These are phyloP conservation scores for Calvadosia cruxmelitensis DNA, from an alignment of 30 jellyfish, hydroid and myxozoan genomes.

Conservation along the genomic window DNA sequence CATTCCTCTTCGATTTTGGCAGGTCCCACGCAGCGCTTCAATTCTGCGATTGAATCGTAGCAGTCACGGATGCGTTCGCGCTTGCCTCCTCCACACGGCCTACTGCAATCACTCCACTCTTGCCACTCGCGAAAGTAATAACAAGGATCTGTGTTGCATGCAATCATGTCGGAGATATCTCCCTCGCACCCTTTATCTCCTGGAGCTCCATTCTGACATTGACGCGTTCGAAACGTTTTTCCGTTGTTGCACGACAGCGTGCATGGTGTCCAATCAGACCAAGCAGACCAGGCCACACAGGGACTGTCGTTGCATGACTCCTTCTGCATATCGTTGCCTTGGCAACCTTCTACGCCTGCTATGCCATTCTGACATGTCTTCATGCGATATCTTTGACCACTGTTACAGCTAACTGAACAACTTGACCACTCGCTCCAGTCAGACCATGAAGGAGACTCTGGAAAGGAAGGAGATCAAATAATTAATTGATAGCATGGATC, in stretches of 20 bases:
- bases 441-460: too few relatives aligned
- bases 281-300: background rate
- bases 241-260: background rate
- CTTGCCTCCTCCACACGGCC: background rate
- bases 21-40: background rate
- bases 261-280: background rate
- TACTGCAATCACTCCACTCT: background rate
- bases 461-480: too few relatives aligned
- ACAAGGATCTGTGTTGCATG: background rate
- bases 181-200: background rate
- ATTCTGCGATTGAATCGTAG: background rate
- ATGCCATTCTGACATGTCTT: slow-evolving; percentile 1
- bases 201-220: background rate
- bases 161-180: background rate
- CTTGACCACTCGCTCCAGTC: background rate
- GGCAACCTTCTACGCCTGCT: background rate
- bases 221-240: background rate
- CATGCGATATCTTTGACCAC: background rate
- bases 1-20: background rate
- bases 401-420: background rate
- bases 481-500: too few relatives aligned
- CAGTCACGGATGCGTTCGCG: background rate
- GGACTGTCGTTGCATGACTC: background rate
- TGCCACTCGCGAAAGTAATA: background rate
- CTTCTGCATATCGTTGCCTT: background rate